These are phyloP conservation scores for Sycobia sp. DNA, from an alignment of 1,140 invertebrate species.

Conservation along the genomic window DNA sequence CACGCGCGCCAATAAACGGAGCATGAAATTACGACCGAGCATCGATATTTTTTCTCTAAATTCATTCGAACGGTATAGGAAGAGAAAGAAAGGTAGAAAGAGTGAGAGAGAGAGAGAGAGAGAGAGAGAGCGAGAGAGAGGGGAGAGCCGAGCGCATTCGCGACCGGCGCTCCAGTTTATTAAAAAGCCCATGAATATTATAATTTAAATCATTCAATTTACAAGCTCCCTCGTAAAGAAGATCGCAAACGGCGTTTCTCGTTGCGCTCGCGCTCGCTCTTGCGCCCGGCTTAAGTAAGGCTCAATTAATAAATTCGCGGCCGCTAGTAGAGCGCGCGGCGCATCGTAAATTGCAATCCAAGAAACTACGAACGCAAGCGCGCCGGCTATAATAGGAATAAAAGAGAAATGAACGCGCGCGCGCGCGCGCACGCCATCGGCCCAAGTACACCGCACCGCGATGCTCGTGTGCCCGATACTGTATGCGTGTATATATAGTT, in stretches of 20 bases:
- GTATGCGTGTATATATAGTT: too few relatives aligned
- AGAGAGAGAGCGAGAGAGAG: too few relatives aligned
- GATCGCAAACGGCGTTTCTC: background rate
- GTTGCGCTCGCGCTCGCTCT: background rate
- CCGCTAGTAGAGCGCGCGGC: too few relatives aligned
- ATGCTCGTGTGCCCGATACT: too few relatives aligned
- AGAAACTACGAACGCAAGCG: background rate
- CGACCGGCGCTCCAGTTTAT: background rate
- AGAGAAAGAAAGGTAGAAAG: too few relatives aligned
- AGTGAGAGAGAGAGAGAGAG: too few relatives aligned
- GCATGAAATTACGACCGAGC: background rate
- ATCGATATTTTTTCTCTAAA: background rate
- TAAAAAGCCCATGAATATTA: constrained; percentile 9
- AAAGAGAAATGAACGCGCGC: too few relatives aligned
- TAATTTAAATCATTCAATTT: constrained; percentile 25
- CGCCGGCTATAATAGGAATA: too few relatives aligned
- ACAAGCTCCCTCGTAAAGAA: constrained; percentile 12
- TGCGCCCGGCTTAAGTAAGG: constrained; percentile 17
- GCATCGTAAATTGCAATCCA: constrained; percentile 16
- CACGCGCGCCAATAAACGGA: background rate
- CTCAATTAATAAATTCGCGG: constrained; percentile 17
- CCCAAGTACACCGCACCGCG: too few relatives aligned
- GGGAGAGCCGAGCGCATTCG: too few relatives aligned
- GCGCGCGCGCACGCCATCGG: too few relatives aligned
- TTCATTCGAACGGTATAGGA: background rate